These are phyloP conservation scores for Camponotus floridanus DNA, from an alignment of 1,140 invertebrate species.

Conservation along the genomic window DNA sequence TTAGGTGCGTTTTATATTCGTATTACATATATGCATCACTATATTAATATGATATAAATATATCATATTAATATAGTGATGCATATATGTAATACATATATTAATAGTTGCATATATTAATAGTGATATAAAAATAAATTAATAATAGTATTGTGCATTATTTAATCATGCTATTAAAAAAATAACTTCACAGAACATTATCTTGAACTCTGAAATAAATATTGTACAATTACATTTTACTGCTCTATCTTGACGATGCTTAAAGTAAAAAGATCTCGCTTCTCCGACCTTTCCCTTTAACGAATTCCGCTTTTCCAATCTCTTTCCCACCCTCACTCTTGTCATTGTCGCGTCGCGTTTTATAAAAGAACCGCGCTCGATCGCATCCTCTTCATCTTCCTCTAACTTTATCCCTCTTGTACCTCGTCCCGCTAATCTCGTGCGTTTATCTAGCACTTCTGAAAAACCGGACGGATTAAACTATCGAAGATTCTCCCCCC, in stretches of 20 bases:
- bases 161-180: constrained; percentile 9
- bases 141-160: background rate
- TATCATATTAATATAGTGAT: too few relatives aligned
- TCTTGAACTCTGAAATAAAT: constrained; percentile 9
- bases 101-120: too few relatives aligned
- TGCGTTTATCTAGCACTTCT: constrained; percentile 45
- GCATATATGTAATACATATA: too few relatives aligned
- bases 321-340: constrained; percentile 48
- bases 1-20: background rate
- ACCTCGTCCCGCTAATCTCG: constrained; percentile 55
- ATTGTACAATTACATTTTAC: constrained; percentile 70
- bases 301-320: constrained; percentile 75
- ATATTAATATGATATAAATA: too few relatives aligned
- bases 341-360: constrained; percentile 64
- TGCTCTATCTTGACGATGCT: constrained; percentile 70
- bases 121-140: constrained; percentile 14
- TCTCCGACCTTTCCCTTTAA: constrained; percentile 71
- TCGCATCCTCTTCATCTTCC: constrained; percentile 51
- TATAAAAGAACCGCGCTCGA: constrained; percentile 51
- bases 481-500: constrained; percentile 69
- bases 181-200: constrained; percentile 8
- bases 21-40: background rate
- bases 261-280: constrained; percentile 71
- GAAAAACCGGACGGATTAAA: constrained; percentile 73
- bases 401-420: constrained; percentile 37